Evolutionary conservation across 2,888 invertebrate genomes (phyloP).

Genomic region (Cenopis cana): DNA sequence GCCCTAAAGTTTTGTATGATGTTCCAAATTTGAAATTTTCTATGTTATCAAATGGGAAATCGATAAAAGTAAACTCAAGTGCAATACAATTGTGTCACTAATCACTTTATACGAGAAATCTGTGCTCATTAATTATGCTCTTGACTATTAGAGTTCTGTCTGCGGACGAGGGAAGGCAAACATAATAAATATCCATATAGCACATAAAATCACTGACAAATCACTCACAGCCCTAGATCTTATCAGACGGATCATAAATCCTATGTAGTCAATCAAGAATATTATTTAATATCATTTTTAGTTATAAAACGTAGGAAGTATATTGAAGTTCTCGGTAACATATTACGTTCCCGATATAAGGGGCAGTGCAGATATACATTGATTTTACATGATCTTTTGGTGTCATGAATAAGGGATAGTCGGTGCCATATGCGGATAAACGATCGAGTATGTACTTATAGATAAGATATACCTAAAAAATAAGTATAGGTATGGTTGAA

Average conservation of each 20-base stretch:
- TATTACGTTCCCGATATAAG: conserved; percentile 39
- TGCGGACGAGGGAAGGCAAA: too few species aligned
- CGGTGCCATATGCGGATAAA: conserved; percentile 31
- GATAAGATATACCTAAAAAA: too few species aligned
- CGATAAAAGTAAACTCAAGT: too few species aligned
- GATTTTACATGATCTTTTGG: conserved; percentile 52
- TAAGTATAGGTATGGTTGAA: too few species aligned
- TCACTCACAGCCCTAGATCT: conserved; percentile 5
- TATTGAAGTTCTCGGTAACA: background rate
- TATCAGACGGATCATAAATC: conserved; percentile 22
- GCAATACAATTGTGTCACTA: too few species aligned
- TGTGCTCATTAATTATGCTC: too few species aligned
- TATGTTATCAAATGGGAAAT: too few species aligned
- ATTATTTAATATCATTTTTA: background rate
- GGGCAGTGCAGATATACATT: too few species aligned
- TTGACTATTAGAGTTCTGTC: too few species aligned
- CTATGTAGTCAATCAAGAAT: conserved; percentile 7
- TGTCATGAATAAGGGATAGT: conserved; percentile 28
- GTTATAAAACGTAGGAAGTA: background rate
- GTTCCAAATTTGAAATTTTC: too few species aligned
- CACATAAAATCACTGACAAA: conserved; percentile 12
- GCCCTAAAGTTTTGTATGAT: too few species aligned
- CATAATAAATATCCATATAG: background rate
- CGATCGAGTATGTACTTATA: background rate
- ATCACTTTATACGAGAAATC: too few species aligned